Evolutionary conservation across 2,797 vertebrate species (phyloP).

Genomic region (Enteromius trimaculatus): DNA sequence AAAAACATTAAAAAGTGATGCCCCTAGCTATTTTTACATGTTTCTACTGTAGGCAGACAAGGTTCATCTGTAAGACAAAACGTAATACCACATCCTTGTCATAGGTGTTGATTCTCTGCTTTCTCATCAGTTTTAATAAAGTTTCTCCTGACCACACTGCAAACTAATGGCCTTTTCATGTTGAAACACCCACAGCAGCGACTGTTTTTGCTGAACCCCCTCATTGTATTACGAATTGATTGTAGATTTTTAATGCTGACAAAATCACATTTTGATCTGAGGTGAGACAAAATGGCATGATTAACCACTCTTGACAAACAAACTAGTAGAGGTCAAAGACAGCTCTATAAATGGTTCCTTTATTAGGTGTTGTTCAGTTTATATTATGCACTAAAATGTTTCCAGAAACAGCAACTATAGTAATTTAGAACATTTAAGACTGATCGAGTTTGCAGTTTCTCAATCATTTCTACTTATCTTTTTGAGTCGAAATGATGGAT

Average conservation of each 20-base stretch:
- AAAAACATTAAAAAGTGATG: background rate
- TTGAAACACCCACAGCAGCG: constrained; percentile 27
- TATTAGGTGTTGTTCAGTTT: background rate
- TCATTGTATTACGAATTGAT: constrained; percentile 42
- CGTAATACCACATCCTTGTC: background rate
- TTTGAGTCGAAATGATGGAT: background rate
- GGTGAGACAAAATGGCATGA: background rate
- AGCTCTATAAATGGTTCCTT: background rate
- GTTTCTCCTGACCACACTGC: constrained; percentile 7
- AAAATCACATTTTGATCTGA: constrained; percentile 22
- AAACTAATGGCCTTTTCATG: constrained; percentile 44
- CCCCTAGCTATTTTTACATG: background rate
- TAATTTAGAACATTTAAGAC: background rate
- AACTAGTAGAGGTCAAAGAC: constrained; percentile 6
- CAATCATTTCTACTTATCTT: background rate
- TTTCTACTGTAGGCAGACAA: constrained; percentile 10
- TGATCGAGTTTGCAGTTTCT: background rate
- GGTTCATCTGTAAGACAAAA: constrained; percentile 26
- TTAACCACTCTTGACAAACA: background rate
- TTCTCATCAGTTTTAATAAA: constrained; percentile 20
- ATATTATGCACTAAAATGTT: background rate
- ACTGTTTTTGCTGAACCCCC: constrained; percentile 7
- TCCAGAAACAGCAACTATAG: background rate
- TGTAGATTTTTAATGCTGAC: constrained; percentile 37
- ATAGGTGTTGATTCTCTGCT: constrained; percentile 30